phyloP scores from a whole-genome alignment of 2,888 invertebrate species.

The Drosophila formosana region DNA sequence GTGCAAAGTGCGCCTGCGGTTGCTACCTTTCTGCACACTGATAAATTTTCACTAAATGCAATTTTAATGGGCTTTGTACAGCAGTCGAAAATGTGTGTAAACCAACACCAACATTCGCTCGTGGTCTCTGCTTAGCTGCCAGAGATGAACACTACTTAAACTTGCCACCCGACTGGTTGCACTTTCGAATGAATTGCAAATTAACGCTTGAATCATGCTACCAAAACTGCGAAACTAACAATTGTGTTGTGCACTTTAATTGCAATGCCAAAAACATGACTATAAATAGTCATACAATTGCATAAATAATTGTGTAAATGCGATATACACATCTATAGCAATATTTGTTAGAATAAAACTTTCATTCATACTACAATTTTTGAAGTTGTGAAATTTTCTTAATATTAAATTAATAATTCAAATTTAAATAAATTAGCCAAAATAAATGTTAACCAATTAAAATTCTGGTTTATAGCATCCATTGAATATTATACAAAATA shows the following conservation, averaged over 20 bases:
- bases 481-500: too few relatives aligned
- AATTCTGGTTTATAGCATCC: too few relatives aligned
- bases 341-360: not conserved
- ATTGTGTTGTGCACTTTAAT: not conserved
- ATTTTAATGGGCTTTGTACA: slow-evolving; percentile 72
- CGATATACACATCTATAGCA: not conserved
- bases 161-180: not conserved
- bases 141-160: slow-evolving; percentile 46
- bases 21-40: slow-evolving; percentile 66
- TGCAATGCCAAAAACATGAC: not conserved
- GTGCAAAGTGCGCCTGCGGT: slow-evolving; percentile 74
- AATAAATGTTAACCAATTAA: too few relatives aligned
- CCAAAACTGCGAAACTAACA: not conserved
- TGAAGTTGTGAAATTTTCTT: too few relatives aligned
- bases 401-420: too few relatives aligned
- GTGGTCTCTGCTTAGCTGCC: not conserved
- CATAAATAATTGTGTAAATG: too few relatives aligned
- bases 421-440: too few relatives aligned
- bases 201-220: not conserved
- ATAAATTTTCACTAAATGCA: slow-evolving; percentile 79
- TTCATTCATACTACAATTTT: not conserved
- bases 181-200: not conserved
- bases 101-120: slow-evolving; percentile 18
- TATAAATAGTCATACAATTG: not conserved
- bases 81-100: slow-evolving; percentile 43